A percentile compares a stretch with the other conserved stretches of the same genome.
Conservation (phyloP, 2,113 vertebrate species). For the Oreochromis spilurus region DNA sequence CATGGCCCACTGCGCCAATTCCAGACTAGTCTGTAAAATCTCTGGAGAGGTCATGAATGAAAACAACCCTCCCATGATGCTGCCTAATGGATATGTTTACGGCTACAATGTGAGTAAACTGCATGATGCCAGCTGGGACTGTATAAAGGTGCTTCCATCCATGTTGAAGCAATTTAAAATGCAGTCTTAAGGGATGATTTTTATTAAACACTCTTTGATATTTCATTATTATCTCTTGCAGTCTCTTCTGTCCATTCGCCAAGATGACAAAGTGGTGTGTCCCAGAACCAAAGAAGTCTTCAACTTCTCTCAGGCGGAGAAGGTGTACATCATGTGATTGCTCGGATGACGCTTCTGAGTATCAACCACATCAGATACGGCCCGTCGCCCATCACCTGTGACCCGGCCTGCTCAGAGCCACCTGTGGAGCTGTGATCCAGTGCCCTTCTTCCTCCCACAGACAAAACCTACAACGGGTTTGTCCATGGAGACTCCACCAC, state of each 20-base stretch:
- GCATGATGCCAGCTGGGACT: neutral
- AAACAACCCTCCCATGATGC: slow-evolving; percentile 99
- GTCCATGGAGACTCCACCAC: neutral
- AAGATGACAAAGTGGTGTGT: slow-evolving; percentile 98
- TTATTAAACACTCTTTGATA: neutral
- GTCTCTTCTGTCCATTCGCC: slow-evolving; percentile 98
- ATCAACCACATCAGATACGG: slow-evolving; percentile 18
- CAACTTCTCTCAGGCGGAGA: slow-evolving; percentile 99
- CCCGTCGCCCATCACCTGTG: slow-evolving; percentile 23
- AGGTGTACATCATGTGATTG: slow-evolving; percentile 98
- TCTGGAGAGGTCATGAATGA: slow-evolving; percentile 99
- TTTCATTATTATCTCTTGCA: slow-evolving; percentile 59
- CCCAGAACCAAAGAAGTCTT: slow-evolving; percentile 99
- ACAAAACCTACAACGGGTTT: neutral
- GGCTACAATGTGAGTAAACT: slow-evolving; percentile 91
- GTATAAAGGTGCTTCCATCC: neutral
- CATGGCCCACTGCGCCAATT: slow-evolving; percentile 99
- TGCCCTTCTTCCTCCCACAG: neutral
- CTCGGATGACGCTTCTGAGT: neutral
- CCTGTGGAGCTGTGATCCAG: slow-evolving; percentile 50
- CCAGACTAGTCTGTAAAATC: slow-evolving; percentile 98
- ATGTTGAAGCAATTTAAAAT: neutral
- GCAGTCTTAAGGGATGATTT: neutral
- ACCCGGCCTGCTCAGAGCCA: slow-evolving; percentile 24
- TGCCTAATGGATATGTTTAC: slow-evolving; percentile 98